A percentile compares a stretch with the other conserved stretches of the same genome.
Evolutionary conservation across 1,140 invertebrate genomes (phyloP).

Genomic region (roundworm (Caenorhabditis elegans)): WBcel235 BX284603.4:5409001-5409500

Average conservation of each 20-base stretch:
- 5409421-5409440: neutral
- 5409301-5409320: too few relatives aligned
- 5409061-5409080: conserved; percentile 9
- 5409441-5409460: neutral
- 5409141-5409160: conserved; percentile 28
- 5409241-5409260: neutral
- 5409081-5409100: neutral
- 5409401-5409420: neutral
- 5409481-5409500: conserved; percentile 5
- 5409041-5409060: neutral
- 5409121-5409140: neutral
- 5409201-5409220: conserved; percentile 25
- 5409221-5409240: conserved; percentile 38
- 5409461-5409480: neutral
- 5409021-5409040: neutral
- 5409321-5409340: too few relatives aligned
- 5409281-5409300: too few relatives aligned
- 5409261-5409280: too few relatives aligned
- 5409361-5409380: neutral
- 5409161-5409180: conserved; percentile 31
- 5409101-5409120: neutral
- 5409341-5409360: too few relatives aligned
- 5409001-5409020: neutral
- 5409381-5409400: neutral
- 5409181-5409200: conserved; percentile 31